Conservation (phyloP, 2,888 invertebrate genomes). For the Balanococcus diminutus region DNA sequence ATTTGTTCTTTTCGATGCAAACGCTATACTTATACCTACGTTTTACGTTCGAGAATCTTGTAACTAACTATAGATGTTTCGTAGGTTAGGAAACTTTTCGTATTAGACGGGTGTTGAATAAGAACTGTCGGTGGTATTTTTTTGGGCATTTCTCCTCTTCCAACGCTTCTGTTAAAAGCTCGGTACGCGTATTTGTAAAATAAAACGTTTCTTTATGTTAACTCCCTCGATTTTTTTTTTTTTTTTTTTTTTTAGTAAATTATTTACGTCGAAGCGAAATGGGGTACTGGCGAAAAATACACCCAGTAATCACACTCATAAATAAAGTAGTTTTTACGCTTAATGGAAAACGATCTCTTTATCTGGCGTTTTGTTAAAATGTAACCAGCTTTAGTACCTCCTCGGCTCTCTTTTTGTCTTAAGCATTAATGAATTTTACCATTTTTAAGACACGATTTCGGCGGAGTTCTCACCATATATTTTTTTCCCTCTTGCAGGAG, state of each 20-base stretch:
- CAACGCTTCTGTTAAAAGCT: neutral
- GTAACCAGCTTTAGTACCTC: slow-evolving; percentile 26
- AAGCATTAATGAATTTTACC: slow-evolving; percentile 9
- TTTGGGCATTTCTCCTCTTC: neutral
- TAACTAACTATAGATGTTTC: neutral
- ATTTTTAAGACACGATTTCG: slow-evolving; percentile 35
- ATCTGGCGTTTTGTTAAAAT: slow-evolving; percentile 27
- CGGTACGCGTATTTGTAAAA: neutral
- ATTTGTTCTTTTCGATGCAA: neutral
- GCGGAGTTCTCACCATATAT: slow-evolving; percentile 14
- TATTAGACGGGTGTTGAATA: neutral
- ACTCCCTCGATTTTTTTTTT: neutral
- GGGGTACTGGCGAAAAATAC: slow-evolving; percentile 23
- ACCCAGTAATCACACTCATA: slow-evolving; percentile 31
- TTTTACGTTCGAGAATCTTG: neutral
- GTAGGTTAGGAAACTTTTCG: neutral
- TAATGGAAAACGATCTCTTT: slow-evolving; percentile 28
- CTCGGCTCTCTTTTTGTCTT: neutral
- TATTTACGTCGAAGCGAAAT: slow-evolving; percentile 27
- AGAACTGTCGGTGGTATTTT: neutral
- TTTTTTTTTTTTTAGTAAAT: slow-evolving; percentile 17
- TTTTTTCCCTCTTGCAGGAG: slow-evolving; percentile 63
- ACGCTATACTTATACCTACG: too few species aligned
- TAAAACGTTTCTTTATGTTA: slow-evolving; percentile 14
- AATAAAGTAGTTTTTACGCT: slow-evolving; percentile 31